Conservation (phyloP, 2,888 invertebrate genomes). For the Phania funesta region DNA sequence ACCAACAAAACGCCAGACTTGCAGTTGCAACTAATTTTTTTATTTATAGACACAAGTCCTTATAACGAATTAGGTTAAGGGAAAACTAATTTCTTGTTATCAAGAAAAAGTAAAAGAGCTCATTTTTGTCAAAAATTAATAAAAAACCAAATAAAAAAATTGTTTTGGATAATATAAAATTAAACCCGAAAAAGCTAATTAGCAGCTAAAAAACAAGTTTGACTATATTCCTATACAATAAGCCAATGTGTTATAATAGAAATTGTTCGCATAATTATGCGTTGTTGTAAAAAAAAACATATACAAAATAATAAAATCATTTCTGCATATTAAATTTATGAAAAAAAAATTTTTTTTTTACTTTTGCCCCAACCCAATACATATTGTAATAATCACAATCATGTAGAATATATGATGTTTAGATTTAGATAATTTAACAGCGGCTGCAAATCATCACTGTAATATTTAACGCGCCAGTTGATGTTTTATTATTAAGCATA, state of each 20-base stretch:
- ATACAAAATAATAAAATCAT: background rate
- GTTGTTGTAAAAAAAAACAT: no score
- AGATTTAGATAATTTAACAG: slow-evolving; percentile 76
- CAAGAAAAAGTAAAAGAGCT: no score
- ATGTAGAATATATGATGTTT: slow-evolving; percentile 74
- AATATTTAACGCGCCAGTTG: slow-evolving; percentile 63
- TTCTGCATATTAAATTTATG: no score
- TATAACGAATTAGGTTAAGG: background rate
- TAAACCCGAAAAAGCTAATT: no score
- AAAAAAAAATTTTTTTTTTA: background rate
- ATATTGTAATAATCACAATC: background rate
- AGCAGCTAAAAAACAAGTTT: no score
- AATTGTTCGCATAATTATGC: no score
- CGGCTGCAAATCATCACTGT: slow-evolving; percentile 78
- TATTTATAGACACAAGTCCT: background rate
- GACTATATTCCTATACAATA: no score
- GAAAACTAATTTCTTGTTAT: background rate
- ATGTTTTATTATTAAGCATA: slow-evolving; percentile 63
- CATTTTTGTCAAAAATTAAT: no score
- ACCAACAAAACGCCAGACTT: background rate
- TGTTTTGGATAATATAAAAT: no score
- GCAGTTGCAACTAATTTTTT: background rate
- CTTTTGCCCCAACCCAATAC: slow-evolving; percentile 5
- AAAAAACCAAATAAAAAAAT: no score
- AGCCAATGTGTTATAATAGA: no score